These are phyloP conservation scores for Scylla paramamosain DNA, from an alignment of 1,140 invertebrate genomes.

Conservation along the genomic window DNA sequence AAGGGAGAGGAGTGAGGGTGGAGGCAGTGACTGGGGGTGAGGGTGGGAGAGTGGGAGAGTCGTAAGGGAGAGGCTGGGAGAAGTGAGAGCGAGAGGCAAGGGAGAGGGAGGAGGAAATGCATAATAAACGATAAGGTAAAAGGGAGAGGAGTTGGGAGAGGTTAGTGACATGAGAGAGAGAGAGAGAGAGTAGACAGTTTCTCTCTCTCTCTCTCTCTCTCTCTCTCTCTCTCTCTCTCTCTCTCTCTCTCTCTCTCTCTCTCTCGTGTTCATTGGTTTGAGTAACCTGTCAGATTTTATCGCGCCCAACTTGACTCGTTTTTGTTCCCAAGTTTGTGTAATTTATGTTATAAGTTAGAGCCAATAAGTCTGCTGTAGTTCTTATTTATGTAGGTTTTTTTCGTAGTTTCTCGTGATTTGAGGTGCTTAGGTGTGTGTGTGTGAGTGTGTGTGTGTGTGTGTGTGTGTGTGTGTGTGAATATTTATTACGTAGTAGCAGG, in stretches of 20 bases:
- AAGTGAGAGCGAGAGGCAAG: neutral
- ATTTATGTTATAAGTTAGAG: neutral
- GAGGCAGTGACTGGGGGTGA: neutral
- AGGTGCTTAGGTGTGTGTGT: neutral
- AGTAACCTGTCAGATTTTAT: conserved; percentile 14
- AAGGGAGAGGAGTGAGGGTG: neutral
- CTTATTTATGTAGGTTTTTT: no score
- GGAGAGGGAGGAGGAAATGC: neutral
- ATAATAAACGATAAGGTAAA: neutral
- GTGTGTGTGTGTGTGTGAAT: no score
- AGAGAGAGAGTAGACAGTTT: no score
- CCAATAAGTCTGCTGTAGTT: neutral
- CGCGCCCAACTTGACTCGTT: neutral
- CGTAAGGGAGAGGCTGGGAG: neutral
- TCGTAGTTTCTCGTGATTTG: no score
- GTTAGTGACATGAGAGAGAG: no score
- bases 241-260: neutral
- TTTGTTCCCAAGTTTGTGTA: neutral
- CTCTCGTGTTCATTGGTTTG: neutral
- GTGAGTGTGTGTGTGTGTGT: no score
- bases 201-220: no score
- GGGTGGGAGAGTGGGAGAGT: neutral
- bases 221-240: no score
- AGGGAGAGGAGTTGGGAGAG: neutral
- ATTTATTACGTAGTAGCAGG: neutral